Evolutionary conservation across 2,888 invertebrate genomes (phyloP).

Genomic region (Pristionchus exspectatus): DNA sequence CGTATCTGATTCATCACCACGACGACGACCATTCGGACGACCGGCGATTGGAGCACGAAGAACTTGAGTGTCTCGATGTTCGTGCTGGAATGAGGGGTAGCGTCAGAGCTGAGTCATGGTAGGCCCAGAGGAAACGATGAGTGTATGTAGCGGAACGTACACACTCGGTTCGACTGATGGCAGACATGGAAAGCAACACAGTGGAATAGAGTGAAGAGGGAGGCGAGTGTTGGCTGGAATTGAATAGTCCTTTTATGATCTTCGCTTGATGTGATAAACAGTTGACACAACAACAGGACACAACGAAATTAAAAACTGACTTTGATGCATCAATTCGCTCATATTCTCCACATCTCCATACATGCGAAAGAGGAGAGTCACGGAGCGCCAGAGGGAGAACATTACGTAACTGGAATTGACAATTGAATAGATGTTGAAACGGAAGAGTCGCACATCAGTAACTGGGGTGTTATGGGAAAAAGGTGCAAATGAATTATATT

Average conservation of each 20-base stretch:
- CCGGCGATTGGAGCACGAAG: slow-evolving; percentile 46
- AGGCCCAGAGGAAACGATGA: too few relatives aligned
- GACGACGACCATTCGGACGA: slow-evolving; percentile 32
- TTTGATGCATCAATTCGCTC: background rate
- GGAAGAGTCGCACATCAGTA: too few relatives aligned
- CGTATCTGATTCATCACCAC: slow-evolving; percentile 17
- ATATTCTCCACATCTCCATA: slow-evolving; percentile 40
- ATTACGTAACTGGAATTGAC: slow-evolving; percentile 42
- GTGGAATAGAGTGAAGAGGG: slow-evolving; percentile 17
- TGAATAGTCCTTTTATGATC: too few relatives aligned
- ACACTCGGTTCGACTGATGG: slow-evolving; percentile 17
- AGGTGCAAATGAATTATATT: too few relatives aligned
- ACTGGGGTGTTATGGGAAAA: too few relatives aligned
- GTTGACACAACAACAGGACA: background rate
- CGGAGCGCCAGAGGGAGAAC: slow-evolving; percentile 44
- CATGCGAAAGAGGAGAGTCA: slow-evolving; percentile 32
- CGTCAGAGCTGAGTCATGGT: too few relatives aligned
- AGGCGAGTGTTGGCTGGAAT: slow-evolving; percentile 12
- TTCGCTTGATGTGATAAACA: too few relatives aligned
- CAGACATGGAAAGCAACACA: slow-evolving; percentile 40
- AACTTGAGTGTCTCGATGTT: slow-evolving; percentile 40
- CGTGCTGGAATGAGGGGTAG: background rate
- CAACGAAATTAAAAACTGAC: background rate
- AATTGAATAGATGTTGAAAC: background rate
- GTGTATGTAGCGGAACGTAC: too few relatives aligned